phyloP scores from a whole-genome alignment of 2,888 invertebrate species.

The Ormia ochracea region DNA sequence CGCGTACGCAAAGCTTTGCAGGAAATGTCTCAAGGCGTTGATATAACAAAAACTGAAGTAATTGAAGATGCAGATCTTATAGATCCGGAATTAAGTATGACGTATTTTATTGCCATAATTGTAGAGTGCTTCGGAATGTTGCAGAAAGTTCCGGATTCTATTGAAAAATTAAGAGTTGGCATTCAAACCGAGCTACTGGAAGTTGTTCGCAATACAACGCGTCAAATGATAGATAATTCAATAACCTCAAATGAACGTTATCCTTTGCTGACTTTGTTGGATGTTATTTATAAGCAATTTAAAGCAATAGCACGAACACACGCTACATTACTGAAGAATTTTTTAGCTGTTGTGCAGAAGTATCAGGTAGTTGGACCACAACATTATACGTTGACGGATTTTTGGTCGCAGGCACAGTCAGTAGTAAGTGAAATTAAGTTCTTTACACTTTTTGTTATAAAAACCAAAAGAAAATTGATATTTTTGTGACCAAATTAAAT shows the following conservation, averaged over 20 bases:
- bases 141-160: slow-evolving; percentile 89
- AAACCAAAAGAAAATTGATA: no score
- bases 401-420: slow-evolving; percentile 93
- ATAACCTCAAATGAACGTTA: slow-evolving; percentile 72
- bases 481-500: no score
- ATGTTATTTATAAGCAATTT: slow-evolving; percentile 89
- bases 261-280: slow-evolving; percentile 81
- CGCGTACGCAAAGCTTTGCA: slow-evolving; percentile 79
- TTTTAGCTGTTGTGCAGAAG: slow-evolving; percentile 80
- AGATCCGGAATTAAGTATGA: slow-evolving; percentile 81
- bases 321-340: slow-evolving; percentile 82
- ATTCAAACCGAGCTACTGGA: slow-evolving; percentile 89
- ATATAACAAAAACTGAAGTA: slow-evolving; percentile 77
- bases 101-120: slow-evolving; percentile 86
- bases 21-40: slow-evolving; percentile 77
- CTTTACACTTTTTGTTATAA: background rate
- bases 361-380: slow-evolving; percentile 77
- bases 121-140: slow-evolving; percentile 90
- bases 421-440: slow-evolving; percentile 80
- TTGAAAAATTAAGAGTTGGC: slow-evolving; percentile 89
- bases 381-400: slow-evolving; percentile 84
- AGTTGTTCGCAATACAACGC: slow-evolving; percentile 88
- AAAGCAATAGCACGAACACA: slow-evolving; percentile 88
- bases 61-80: slow-evolving; percentile 80
- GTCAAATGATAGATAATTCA: slow-evolving; percentile 80